A percentile compares a stretch with the other conserved stretches of the same genome.
phyloP scores from a whole-genome alignment of 2,797 vertebrate genomes.

The Sphenodon punctatus region DNA sequence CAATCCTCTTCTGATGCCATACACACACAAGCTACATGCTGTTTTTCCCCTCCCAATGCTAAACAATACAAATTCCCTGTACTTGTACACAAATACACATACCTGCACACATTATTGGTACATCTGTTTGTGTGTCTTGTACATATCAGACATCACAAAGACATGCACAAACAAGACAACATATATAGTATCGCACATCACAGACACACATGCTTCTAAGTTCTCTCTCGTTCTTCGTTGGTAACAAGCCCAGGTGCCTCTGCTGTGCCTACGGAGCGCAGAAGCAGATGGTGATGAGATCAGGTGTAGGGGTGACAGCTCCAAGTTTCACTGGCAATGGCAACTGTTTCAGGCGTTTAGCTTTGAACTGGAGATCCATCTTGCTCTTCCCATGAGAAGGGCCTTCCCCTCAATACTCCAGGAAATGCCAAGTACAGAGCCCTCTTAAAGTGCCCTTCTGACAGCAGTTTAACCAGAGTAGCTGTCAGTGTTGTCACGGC shows the following conservation, averaged over 20 bases:
- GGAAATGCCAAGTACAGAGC: slow-evolving; percentile 26
- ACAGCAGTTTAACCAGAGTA: slow-evolving; percentile 17
- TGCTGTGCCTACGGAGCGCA: slow-evolving; percentile 1
- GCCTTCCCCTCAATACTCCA: background rate
- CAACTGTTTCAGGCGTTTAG: slow-evolving; percentile 8
- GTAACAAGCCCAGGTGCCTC: background rate
- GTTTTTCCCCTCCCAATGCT: too few species aligned
- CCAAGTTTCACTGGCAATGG: background rate
- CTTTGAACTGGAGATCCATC: slow-evolving; percentile 5
- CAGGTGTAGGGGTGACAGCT: slow-evolving; percentile 3
- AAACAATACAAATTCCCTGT: rapidly evolving
- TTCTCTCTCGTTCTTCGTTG: background rate
- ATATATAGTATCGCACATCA: too few species aligned
- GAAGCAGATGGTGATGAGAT: slow-evolving; percentile 9
- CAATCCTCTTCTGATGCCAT: background rate
- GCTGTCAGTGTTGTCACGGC: slow-evolving; percentile 16
- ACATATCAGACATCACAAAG: background rate
- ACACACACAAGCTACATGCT: background rate
- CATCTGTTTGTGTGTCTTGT: background rate
- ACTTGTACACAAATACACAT: background rate
- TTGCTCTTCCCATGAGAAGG: background rate
- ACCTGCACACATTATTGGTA: rapidly evolving
- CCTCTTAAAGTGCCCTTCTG: slow-evolving; percentile 25
- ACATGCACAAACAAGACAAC: background rate
- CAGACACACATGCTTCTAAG: background rate